Evolutionary conservation across 2,888 invertebrate genomes (phyloP).

Genomic region (Acrobeloides nanus): DNA sequence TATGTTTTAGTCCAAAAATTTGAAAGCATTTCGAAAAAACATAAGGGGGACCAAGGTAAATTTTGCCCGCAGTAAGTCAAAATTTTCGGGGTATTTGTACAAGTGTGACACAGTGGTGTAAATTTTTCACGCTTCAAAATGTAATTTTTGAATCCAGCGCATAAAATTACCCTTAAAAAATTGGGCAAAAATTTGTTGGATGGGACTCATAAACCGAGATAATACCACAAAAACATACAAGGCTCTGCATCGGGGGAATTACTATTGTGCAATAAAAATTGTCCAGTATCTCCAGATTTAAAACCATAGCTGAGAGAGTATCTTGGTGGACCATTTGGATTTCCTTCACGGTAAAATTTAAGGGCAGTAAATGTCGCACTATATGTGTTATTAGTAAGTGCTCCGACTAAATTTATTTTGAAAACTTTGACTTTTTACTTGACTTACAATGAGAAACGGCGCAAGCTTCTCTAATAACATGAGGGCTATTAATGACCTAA

Average conservation of each 20-base stretch:
- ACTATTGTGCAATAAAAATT: constrained; percentile 53
- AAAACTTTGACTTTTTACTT: too few species aligned
- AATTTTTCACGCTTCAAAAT: too few species aligned
- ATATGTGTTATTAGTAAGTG: constrained; percentile 54
- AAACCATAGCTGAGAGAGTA: constrained; percentile 54
- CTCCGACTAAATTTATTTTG: constrained; percentile 46
- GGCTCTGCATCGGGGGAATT: constrained; percentile 54
- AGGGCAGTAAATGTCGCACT: constrained; percentile 53
- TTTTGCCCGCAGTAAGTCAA: too few species aligned
- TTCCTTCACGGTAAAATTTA: constrained; percentile 54
- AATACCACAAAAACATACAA: constrained; percentile 32
- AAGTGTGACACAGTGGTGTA: too few species aligned
- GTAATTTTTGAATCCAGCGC: too few species aligned
- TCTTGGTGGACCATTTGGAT: constrained; percentile 53
- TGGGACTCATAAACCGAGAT: too few species aligned
- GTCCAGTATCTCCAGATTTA: constrained; percentile 53
- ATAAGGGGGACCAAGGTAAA: too few species aligned
- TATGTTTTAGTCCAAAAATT: too few species aligned
- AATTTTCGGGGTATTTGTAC: too few species aligned
- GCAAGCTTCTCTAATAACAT: constrained; percentile 54
- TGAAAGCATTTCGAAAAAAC: too few species aligned
- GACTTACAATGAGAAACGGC: constrained; percentile 53
- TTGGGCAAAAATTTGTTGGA: too few species aligned
- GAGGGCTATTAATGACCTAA: constrained; percentile 54
- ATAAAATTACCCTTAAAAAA: too few species aligned